Base-by-base conservation (phyloP, 2,888 invertebrate species). In the Stegana nigrithorax region DNA sequence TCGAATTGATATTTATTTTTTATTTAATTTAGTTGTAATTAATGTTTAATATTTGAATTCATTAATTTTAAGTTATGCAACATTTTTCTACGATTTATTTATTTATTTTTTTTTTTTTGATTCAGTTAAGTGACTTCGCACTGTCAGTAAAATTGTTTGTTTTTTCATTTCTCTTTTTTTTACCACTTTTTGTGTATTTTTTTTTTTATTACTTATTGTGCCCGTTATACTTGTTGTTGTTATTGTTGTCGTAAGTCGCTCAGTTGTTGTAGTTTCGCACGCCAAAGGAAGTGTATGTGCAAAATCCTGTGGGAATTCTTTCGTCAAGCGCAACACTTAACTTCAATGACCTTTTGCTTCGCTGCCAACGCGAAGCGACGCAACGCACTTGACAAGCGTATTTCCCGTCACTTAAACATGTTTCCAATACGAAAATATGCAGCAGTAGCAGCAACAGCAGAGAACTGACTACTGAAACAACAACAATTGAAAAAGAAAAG, bases 341-440 rank as follows among this genome's bases (percentile, higher is more conserved):
- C 70, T 72, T 70, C 72, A 72, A 72, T 66, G 39, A 64, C 68
- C 64, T 55, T 55, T 55, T 55, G n/a, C 36, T 8, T 5, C 39
- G 39, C 47, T n/a, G 10, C 25, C 53, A 32, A 12, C 19, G 5
- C 32, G 14, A 12, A 7, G 4, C n/a, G 14, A 12, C 6, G 4
- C n/a, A 26, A 36, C 39, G 59, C 73, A 75, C 77, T 77, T 73
- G 75, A 73, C 73, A 70, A 21, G 65, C 65, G 62, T 69, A 66
- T 71, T 78, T 71, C 69, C 75, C 70, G 78, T 68, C 73, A 76
- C 75, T 76, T 76, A 73, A 76, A 67, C 78, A 76, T 78, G 75
- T 74, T 78, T 76, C 78, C 75, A 74, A 73, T 65, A 62, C 50
- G 39, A 61, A 59, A 62, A 60, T 67, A 67, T 67, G 67, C 67